Base-by-base conservation (phyloP, 2,113 vertebrate species). In the Hemiprocne comata region DNA sequence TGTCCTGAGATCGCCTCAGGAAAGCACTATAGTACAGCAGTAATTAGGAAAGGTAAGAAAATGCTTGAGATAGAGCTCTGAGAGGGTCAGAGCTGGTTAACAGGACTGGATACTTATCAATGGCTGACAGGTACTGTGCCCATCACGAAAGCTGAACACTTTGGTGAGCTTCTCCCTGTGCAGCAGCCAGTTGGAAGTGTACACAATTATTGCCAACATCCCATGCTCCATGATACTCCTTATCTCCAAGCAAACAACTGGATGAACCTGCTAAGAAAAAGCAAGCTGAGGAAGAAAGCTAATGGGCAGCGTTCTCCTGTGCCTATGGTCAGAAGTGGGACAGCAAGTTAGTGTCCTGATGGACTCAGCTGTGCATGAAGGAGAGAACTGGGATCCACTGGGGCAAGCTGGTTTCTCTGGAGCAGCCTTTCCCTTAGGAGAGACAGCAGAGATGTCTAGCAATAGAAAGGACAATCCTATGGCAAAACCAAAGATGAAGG, bases 81-180 rank as follows among this genome's bases (percentile, higher is more conserved):
- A 33, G 53, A 20, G 7, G 31, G 9, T 48, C 74, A 60, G 44
- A 61, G 9, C 44, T 85, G 0, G 0, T 46, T 60, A 29, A 48
- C 0, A 1, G 15, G 36, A 28, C 15, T 51, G 58, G 34, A 40
- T 28, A 28, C 17, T 62, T 38, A 26, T 8, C 67, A 58, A 11
- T 13, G 44, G 31, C 50, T 73, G 36, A 66, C 4, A 18, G 42
- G 20, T 70, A 33, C 28, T 46, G 33, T 0, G 0, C 33, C 75
- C 11, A 46, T 29, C 54, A 40, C 9, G 54, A 64, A 38, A 74
- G 38, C 14, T 7, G 12, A 76, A 75, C 54, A 70, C 61, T 72
- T 89, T 14, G 3, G 54, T 15, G 13, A 87, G 31, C n/a, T 13
- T 13, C 4, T 58, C 9, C 9, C 11, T 73, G 40, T 72, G 61